phyloP scores from a whole-genome alignment of 2,113 vertebrate genomes.

The Atrichornis clamosus region DNA sequence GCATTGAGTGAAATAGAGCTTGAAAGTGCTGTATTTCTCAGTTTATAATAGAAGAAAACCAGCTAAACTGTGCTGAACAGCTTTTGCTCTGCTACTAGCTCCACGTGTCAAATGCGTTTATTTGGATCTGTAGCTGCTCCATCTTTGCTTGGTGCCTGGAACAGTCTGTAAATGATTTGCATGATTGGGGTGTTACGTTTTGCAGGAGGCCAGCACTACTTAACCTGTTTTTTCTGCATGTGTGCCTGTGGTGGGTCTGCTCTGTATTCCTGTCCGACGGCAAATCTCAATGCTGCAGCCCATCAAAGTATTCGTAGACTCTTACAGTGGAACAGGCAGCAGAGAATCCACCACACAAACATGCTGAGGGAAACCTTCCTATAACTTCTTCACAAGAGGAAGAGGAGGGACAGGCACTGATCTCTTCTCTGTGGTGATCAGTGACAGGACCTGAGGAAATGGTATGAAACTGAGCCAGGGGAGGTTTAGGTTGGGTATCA shows the following conservation, averaged over 20 bases:
- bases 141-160: background rate
- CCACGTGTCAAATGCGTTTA: background rate
- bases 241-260: background rate
- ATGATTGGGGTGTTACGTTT: background rate
- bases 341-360: background rate
- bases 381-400: background rate
- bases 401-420: background rate
- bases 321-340: background rate
- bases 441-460: background rate
- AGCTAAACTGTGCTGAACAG: background rate
- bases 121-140: fast-evolving
- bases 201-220: background rate
- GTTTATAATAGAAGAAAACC: background rate
- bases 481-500: background rate
- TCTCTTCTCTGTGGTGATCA: background rate
- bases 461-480: background rate
- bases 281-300: background rate
- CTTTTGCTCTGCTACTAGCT: background rate
- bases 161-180: background rate
- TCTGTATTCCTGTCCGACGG: background rate
- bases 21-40: background rate
- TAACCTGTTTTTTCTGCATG: background rate
- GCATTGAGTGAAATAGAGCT: background rate
- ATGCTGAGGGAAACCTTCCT: background rate
- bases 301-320: background rate